Evolutionary conservation across 2,888 invertebrate species (phyloP).

Genomic region (Marronus borbonicus): DNA sequence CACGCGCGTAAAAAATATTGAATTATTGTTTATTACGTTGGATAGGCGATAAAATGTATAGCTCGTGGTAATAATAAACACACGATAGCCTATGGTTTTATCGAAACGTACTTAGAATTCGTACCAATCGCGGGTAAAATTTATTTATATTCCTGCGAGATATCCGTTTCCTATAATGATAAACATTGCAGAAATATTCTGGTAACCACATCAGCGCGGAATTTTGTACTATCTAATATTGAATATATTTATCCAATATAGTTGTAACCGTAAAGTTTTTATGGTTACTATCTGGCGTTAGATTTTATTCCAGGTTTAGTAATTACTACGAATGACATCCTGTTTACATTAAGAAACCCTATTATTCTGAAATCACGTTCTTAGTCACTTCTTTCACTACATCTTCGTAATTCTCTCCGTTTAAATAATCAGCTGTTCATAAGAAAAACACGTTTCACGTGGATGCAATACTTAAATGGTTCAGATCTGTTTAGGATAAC

Average conservation of each 20-base stretch:
- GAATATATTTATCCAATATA: not conserved
- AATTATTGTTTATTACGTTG: not conserved
- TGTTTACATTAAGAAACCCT: not conserved
- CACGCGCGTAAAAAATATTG: slow-evolving; percentile 3
- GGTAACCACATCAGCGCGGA: not conserved
- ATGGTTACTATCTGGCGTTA: not conserved
- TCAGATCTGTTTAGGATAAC: no score
- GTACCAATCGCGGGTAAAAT: slow-evolving; percentile 5
- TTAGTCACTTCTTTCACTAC: no score
- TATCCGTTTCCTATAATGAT: not conserved
- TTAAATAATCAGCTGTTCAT: not conserved
- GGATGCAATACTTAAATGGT: no score
- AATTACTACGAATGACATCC: not conserved
- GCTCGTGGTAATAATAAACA: slow-evolving; percentile 17
- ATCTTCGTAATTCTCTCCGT: not conserved
- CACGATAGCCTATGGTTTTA: slow-evolving; percentile 5
- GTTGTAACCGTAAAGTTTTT: not conserved
- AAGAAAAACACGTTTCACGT: no score
- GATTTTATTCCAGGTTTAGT: not conserved
- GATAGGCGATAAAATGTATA: not conserved
- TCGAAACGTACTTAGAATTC: slow-evolving; percentile 22
- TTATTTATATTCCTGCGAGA: slow-evolving; percentile 16
- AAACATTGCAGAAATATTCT: slow-evolving; percentile 13
- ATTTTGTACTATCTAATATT: not conserved
- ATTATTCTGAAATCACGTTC: no score